A percentile compares a stretch with the other conserved stretches of the same genome.
phyloP scores from a whole-genome alignment of 1,140 invertebrate species.

The Dysdera silvatica region DNA sequence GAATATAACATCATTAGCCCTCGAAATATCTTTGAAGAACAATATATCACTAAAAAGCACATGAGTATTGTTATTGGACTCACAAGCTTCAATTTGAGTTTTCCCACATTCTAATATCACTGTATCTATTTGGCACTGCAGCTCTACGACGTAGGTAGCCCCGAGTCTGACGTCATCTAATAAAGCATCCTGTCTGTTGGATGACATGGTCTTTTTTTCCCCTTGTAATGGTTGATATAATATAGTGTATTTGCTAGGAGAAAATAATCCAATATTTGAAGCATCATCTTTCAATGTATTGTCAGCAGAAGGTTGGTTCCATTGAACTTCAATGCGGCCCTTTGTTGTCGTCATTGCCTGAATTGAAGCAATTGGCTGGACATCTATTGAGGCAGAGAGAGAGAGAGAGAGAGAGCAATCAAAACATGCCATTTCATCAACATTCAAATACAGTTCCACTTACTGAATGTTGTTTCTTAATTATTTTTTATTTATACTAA shows the following conservation, averaged over 20 bases:
- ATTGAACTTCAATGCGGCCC: constrained; percentile 11
- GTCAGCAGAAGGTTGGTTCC: neutral
- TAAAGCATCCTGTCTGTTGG: neutral
- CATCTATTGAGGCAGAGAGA: neutral
- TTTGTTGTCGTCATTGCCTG: constrained; percentile 12
- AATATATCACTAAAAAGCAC: too few species aligned
- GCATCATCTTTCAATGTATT: neutral
- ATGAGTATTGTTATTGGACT: too few species aligned
- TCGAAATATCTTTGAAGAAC: too few species aligned
- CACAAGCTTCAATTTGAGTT: constrained; percentile 10
- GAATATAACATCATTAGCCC: too few species aligned
- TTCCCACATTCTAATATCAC: neutral
- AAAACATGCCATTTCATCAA: too few species aligned
- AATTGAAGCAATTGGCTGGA: neutral
- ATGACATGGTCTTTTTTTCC: neutral
- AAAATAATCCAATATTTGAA: neutral
- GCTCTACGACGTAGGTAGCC: neutral
- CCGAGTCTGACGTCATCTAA: constrained; percentile 13
- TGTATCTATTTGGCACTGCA: neutral
- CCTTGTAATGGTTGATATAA: neutral
- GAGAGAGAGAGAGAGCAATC: neutral
- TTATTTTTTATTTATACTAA: too few species aligned
- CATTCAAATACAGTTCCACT: too few species aligned
- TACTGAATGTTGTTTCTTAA: too few species aligned
- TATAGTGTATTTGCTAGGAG: neutral